Conservation (phyloP, 2,888 invertebrate genomes). For the Dolichomitus sp. region DNA sequence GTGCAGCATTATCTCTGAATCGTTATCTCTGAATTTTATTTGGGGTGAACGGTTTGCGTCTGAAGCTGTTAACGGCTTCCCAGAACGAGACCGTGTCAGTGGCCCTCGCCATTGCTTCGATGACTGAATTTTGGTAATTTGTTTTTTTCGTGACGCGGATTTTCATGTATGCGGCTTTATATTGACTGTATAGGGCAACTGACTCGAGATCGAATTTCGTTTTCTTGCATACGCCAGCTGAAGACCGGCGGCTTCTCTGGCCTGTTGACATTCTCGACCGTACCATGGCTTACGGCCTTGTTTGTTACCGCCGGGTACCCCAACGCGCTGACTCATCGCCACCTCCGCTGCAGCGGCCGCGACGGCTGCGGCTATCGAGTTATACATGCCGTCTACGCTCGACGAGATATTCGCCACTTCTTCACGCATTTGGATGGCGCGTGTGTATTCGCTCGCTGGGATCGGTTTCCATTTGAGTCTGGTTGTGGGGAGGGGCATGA, state of each 20-base stretch:
- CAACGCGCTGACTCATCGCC: no score
- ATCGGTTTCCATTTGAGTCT: background rate
- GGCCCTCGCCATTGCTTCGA: background rate
- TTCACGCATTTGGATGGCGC: slow-evolving; percentile 1
- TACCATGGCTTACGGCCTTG: background rate
- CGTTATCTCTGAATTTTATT: no score
- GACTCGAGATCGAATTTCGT: background rate
- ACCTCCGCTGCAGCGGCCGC: no score
- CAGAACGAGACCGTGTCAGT: background rate
- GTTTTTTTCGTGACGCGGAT: background rate
- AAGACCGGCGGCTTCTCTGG: background rate
- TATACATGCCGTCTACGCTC: slow-evolving; percentile 1
- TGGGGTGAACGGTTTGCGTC: background rate
- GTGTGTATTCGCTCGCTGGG: background rate
- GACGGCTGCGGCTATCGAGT: background rate
- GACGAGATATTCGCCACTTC: background rate
- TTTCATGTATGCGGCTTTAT: background rate
- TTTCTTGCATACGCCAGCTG: slow-evolving; percentile 2
- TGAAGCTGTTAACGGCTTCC: background rate
- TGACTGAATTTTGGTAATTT: background rate
- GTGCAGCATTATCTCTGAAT: background rate
- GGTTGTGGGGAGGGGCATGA: background rate
- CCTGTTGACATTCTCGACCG: background rate
- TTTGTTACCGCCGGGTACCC: background rate
- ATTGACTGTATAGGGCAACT: background rate